Evolutionary conservation across 2,797 vertebrate species (phyloP).

Genomic region (Sebastes taczanowskii): DNA sequence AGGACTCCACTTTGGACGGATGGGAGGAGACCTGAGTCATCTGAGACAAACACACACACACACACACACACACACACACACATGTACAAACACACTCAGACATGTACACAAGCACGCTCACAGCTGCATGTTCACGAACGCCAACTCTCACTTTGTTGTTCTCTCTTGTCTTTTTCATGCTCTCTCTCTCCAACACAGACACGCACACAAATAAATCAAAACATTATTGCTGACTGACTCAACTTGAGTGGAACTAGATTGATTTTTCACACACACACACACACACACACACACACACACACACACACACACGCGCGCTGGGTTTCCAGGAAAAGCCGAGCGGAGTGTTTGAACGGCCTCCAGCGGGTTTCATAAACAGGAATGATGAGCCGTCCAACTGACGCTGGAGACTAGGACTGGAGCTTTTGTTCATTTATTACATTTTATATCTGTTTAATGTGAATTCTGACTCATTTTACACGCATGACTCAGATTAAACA

Average conservation of each 20-base stretch:
- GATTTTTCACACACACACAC: background rate
- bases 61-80: conserved; percentile 10
- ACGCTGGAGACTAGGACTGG: background rate
- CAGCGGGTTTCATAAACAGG: conserved; percentile 26
- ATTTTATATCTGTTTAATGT: background rate
- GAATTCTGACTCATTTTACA: background rate
- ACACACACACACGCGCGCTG: background rate
- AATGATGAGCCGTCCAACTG: conserved; percentile 18
- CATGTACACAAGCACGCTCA: background rate
- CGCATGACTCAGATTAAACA: background rate
- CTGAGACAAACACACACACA: background rate
- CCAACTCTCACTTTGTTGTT: conserved; percentile 24
- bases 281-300: background rate
- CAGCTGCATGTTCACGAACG: background rate
- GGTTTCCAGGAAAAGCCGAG: conserved; percentile 40
- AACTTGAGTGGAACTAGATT: conserved; percentile 4
- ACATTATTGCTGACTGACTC: conserved; percentile 20
- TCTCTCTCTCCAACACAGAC: background rate
- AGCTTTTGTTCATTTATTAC: background rate
- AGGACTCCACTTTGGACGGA: background rate
- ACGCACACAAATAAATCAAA: conserved; percentile 26
- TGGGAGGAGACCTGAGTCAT: conserved; percentile 37
- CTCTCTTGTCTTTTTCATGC: conserved; percentile 23
- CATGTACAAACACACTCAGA: conserved; percentile 6
- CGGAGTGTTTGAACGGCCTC: conserved; percentile 22